Percentiles rank a stretch among this genome's conserved stretches.
Evolutionary conservation across 2,113 vertebrate genomes (phyloP).

Genomic region (Dicrurus megarhynchus): DNA sequence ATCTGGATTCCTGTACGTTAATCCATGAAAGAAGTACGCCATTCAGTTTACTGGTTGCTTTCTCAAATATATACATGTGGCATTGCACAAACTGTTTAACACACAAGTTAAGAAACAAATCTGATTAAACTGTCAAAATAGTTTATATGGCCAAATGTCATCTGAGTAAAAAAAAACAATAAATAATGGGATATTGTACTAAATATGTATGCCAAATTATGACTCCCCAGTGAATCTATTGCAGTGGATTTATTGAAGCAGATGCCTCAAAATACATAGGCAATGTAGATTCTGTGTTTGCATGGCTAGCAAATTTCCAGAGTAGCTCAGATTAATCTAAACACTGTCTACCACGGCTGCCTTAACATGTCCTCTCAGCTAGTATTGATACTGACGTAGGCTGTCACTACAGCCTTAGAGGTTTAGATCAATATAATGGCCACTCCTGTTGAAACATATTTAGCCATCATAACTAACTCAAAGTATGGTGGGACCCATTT

Average conservation of each 20-base stretch:
- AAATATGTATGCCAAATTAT: background rate
- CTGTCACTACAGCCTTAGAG: background rate
- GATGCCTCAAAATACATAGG: background rate
- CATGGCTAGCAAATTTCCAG: background rate
- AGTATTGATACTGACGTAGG: background rate
- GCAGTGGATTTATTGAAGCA: background rate
- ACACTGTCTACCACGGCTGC: rapidly evolving
- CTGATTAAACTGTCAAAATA: background rate
- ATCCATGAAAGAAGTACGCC: background rate
- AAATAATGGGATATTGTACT: background rate
- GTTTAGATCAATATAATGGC: background rate
- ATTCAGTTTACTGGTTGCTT: background rate
- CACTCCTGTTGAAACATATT: background rate
- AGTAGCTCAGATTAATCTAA: background rate
- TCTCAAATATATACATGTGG: background rate
- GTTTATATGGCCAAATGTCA: background rate
- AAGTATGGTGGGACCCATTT: background rate
- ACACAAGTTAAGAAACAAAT: background rate
- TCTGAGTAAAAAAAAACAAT: background rate
- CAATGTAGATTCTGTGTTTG: background rate
- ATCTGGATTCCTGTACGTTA: background rate
- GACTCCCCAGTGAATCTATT: background rate
- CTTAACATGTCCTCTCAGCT: background rate
- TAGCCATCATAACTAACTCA: background rate
- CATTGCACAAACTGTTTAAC: background rate